These are phyloP conservation scores for Sinhomidia bicolor DNA, from an alignment of 2,888 invertebrate species.

Conservation along the genomic window DNA sequence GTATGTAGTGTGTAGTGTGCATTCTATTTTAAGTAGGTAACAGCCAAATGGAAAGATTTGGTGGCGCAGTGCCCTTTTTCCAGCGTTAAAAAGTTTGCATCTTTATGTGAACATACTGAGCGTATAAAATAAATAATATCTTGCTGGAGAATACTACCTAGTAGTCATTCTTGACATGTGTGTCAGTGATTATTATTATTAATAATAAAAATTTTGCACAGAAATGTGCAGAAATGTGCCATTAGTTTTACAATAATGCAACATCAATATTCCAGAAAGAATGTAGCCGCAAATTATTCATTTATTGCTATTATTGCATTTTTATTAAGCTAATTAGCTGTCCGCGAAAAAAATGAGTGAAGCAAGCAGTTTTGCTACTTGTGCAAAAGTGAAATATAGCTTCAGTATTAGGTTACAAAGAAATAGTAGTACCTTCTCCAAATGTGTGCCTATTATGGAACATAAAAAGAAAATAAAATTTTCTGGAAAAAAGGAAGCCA, in stretches of 20 bases:
- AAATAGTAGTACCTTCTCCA: neutral
- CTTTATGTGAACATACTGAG: no score
- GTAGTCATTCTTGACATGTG: no score
- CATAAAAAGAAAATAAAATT: neutral
- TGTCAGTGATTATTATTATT: neutral
- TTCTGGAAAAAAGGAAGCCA: neutral
- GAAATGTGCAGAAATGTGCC: neutral
- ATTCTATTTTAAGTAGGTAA: neutral
- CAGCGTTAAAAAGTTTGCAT: neutral
- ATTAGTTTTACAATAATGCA: no score
- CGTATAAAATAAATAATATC: no score
- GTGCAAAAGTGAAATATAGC: neutral
- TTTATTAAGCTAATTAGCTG: neutral
- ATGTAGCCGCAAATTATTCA: neutral
- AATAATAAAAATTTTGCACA: neutral
- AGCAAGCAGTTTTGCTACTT: no score
- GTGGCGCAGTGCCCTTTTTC: neutral
- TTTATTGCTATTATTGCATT: neutral
- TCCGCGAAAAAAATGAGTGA: neutral
- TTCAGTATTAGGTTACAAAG: neutral
- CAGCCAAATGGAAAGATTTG: constrained; percentile 2
- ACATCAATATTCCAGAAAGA: no score
- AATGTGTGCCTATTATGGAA: neutral
- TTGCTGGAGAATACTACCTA: no score
- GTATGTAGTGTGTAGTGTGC: neutral